These are phyloP conservation scores for Lepilemur septentrionalis DNA, from an alignment of 2,797 vertebrate genomes.

Conservation along the genomic window DNA sequence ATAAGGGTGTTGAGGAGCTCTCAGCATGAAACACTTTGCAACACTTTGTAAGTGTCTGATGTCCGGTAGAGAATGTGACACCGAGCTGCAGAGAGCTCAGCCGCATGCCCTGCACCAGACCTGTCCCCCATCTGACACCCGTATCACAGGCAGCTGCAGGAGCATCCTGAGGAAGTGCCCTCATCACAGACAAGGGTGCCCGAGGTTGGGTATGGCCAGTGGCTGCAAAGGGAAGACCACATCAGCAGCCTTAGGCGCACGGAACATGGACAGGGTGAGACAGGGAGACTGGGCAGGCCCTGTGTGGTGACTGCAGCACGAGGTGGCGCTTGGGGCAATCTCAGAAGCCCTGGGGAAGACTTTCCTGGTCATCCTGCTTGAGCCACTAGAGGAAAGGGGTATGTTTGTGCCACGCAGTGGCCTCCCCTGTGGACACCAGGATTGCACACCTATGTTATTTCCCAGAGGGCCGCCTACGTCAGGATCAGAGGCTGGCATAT, in stretches of 20 bases:
- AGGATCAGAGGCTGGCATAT: background rate
- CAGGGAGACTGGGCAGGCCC: background rate
- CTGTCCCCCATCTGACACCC: background rate
- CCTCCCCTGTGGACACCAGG: background rate
- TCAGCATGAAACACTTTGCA: background rate
- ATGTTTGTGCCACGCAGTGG: accelerated
- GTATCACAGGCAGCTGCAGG: background rate
- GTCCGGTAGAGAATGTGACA: background rate
- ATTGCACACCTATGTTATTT: background rate
- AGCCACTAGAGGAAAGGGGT: background rate
- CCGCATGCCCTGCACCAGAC: background rate
- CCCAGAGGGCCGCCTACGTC: background rate
- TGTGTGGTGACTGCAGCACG: background rate
- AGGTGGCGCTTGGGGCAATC: background rate
- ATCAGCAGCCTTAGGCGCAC: background rate
- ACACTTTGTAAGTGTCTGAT: background rate
- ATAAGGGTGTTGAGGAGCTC: background rate
- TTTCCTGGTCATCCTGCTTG: accelerated
- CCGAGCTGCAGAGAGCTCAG: background rate
- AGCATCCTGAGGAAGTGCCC: background rate
- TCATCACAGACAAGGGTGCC: background rate
- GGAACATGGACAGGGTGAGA: background rate
- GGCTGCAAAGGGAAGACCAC: background rate
- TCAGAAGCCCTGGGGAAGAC: background rate
- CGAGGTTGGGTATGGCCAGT: too few relatives aligned